phyloP scores from a whole-genome alignment of 2,888 invertebrate genomes.

The Erebia palarica region DNA sequence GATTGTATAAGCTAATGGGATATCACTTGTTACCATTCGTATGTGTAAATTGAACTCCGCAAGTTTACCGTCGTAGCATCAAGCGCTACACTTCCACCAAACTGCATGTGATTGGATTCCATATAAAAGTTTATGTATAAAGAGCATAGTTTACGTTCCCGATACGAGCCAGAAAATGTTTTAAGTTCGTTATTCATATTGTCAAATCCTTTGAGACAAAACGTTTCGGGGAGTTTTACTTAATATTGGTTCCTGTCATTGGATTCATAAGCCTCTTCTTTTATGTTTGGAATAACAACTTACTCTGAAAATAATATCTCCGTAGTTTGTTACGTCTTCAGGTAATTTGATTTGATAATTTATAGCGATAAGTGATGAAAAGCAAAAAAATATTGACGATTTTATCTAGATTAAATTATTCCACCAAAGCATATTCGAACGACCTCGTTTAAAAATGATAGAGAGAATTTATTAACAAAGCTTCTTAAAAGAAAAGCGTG shows the following conservation, averaged over 20 bases:
- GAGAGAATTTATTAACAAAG: slow-evolving; percentile 17
- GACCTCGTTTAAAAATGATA: slow-evolving; percentile 1
- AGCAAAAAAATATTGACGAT: not conserved
- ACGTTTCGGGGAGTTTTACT: not conserved
- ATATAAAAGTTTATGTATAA: slow-evolving; percentile 66
- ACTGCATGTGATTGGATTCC: slow-evolving; percentile 70
- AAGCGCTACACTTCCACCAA: slow-evolving; percentile 51
- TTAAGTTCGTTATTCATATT: slow-evolving; percentile 16
- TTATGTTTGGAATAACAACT: not conserved
- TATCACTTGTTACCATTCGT: slow-evolving; percentile 34
- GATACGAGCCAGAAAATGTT: slow-evolving; percentile 33
- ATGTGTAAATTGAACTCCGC: slow-evolving; percentile 51
- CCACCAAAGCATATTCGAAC: not conserved
- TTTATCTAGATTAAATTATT: not conserved
- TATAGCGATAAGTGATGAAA: no score
- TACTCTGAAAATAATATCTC: not conserved
- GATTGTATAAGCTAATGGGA: slow-evolving; percentile 7
- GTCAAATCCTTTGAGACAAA: not conserved
- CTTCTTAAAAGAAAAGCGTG: slow-evolving; percentile 23
- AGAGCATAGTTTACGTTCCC: slow-evolving; percentile 63
- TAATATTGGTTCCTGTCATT: not conserved
- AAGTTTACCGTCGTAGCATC: slow-evolving; percentile 55
- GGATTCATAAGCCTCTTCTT: not conserved
- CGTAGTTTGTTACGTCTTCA: not conserved
- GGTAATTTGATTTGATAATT: no score